A percentile compares a stretch with the other conserved stretches of the same genome.
Conservation (phyloP, 2,888 invertebrate species). For the Sabatieria punctata region DNA sequence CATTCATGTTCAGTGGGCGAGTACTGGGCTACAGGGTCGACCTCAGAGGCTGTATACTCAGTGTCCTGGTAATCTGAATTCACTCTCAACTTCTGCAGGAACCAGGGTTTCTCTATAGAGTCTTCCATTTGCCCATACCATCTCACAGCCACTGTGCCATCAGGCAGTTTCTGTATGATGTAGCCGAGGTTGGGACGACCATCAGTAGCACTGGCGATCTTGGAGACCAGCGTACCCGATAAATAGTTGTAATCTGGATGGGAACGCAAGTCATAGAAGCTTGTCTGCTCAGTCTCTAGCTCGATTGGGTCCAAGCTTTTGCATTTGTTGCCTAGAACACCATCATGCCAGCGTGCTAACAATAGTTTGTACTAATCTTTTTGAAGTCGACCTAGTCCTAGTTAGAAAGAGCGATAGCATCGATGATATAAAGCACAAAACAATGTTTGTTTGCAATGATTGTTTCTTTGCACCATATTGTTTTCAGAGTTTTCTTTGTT, state of each 20-base stretch:
- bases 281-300: background rate
- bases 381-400: too few relatives aligned
- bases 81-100: background rate
- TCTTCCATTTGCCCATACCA: background rate
- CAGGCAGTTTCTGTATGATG: background rate
- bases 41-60: background rate
- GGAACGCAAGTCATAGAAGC: constrained; percentile 1
- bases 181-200: constrained; percentile 4
- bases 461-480: too few relatives aligned
- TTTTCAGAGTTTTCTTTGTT: too few relatives aligned
- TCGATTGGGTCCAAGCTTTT: too few relatives aligned
- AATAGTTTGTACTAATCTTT: too few relatives aligned
- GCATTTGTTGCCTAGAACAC: too few relatives aligned
- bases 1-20: constrained; percentile 5
- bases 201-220: background rate
- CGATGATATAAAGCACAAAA: too few relatives aligned
- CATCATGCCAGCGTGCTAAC: too few relatives aligned
- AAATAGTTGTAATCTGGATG: constrained; percentile 2
- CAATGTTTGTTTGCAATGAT: too few relatives aligned
- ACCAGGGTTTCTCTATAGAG: background rate
- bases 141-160: background rate
- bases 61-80: background rate
- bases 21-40: background rate
- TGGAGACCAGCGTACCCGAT: background rate
- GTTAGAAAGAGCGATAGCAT: too few relatives aligned